Evolutionary conservation across 2,113 vertebrate species (phyloP), one percentile per base, ranked within the genome.

Genomic region (Leucoraja erinaceus): DNA sequence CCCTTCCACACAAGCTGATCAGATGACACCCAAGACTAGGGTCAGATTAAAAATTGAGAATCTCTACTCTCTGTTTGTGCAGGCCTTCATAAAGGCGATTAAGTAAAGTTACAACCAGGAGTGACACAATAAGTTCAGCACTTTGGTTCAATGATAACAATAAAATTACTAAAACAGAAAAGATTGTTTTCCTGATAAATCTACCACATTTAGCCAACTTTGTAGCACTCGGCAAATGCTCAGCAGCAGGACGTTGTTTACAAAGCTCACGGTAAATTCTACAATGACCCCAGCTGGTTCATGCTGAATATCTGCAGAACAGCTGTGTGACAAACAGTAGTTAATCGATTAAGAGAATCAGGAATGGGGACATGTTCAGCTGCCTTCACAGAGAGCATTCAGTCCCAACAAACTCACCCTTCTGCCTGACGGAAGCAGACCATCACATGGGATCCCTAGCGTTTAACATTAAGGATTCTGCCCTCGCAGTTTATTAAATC

Each of bases 401-500:
- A 61, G 61, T 63, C 83, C 59, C 33, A 28, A 74, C 66, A 91
- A 70, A 74, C 38, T 91, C 68, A 91, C 16, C 90, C 70, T 72
- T 25, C 68, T 54, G 33, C 66, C 38, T 47, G 33, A 47, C 12
- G 90, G 8, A 88, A 12, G 66, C 8, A 74, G 5, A 28, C 22
- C 9, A 38, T 54, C 68, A 28, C 38, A 63, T 63, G 83, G 83
- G 59, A 88, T 22, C 28, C 56, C 56, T 33, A 18, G 63, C 68
- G 68, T 38, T 90, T 90, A 91, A 74, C 90, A 72, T 91, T 72
- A 91, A 91, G 90, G 66, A 91, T 33, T 16, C 88, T 90, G 63
- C 66, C 38, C 63, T 28, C 70, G 63, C 66, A 63, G 38, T 63
- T 91, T 91, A 72, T 72, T 91, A 14, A 91, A 38, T 91, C 61